A percentile compares a stretch with the other conserved stretches of the same genome.
Conservation (phyloP, 2,888 invertebrate genomes). For the Sarcophaga carnaria region DNA sequence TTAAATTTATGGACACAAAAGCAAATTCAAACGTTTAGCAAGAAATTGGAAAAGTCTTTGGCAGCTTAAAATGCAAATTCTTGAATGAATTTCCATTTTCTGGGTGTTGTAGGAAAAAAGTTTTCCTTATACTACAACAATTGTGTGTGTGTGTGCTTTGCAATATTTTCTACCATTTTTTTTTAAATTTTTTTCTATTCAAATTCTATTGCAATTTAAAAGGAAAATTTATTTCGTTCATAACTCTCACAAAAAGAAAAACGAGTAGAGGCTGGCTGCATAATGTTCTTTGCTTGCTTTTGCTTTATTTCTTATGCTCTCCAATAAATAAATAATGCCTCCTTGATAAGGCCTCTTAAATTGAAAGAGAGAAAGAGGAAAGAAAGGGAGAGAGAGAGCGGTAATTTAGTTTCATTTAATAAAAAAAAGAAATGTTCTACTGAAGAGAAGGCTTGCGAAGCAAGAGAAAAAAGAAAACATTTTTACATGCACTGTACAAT, state of each 20-base stretch:
- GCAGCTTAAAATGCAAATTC: background rate
- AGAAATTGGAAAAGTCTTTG: background rate
- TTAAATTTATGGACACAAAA: background rate
- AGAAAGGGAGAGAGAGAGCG: too few species aligned
- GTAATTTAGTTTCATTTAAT: too few species aligned
- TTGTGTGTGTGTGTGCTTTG: background rate
- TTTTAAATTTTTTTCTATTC: background rate
- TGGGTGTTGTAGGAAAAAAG: background rate
- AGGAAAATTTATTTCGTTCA: background rate
- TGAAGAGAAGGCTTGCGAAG: too few species aligned
- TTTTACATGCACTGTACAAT: background rate
- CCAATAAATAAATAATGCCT: too few species aligned
- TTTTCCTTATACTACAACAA: too few species aligned
- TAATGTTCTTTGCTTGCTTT: background rate
- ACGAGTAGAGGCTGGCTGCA: background rate
- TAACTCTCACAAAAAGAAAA: background rate
- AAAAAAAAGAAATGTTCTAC: too few species aligned
- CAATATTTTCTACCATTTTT: background rate
- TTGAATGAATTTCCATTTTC: background rate
- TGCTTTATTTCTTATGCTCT: too few species aligned
- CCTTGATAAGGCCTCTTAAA: too few species aligned
- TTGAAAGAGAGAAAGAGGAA: too few species aligned
- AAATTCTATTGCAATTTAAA: background rate
- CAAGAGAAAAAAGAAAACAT: too few species aligned
- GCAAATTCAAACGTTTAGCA: background rate